Evolutionary conservation across 1,140 invertebrate species (phyloP).

Genomic region (Drosophila persimilis): DNA sequence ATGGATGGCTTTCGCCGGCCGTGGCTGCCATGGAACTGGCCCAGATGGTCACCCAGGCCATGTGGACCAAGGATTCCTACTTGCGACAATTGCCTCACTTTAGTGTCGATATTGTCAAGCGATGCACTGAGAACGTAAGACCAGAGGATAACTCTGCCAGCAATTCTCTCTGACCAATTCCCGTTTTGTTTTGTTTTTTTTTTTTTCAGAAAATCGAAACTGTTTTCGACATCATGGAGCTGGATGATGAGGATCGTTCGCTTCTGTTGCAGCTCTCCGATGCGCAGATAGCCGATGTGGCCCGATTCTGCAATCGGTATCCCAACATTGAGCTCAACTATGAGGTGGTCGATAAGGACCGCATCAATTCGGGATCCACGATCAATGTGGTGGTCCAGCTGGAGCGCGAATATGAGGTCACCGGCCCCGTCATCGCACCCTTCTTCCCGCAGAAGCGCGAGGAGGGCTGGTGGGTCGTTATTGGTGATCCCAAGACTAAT

Average conservation of each 20-base stretch:
- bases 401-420: constrained; percentile 98
- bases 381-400: constrained; percentile 95
- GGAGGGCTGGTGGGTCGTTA: constrained; percentile 99
- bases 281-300: constrained; percentile 97
- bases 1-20: constrained; percentile 98
- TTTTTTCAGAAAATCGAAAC: constrained; percentile 91
- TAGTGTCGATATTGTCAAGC: constrained; percentile 93
- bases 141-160: too few relatives aligned
- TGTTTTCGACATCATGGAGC: constrained; percentile 99
- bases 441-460: constrained; percentile 99
- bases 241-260: constrained; percentile 97
- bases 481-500: constrained; percentile 97
- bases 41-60: constrained; percentile 99
- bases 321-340: constrained; percentile 99
- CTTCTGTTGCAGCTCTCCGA: constrained; percentile 93
- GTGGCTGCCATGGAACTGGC: constrained; percentile 99
- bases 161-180: too few relatives aligned
- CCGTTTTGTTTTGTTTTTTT: constrained; percentile 20
- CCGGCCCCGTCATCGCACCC: constrained; percentile 97
- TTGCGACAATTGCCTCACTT: constrained; percentile 99
- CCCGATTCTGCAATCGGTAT: constrained; percentile 98
- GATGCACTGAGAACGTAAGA: constrained; percentile 91
- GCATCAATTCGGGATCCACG: constrained; percentile 90
- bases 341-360: constrained; percentile 93
- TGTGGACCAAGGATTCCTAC: constrained; percentile 99